A percentile compares a stretch with the other conserved stretches of the same genome.
Conservation (phyloP, 2,113 vertebrate genomes). For the Neolamprologus falcicula region DNA sequence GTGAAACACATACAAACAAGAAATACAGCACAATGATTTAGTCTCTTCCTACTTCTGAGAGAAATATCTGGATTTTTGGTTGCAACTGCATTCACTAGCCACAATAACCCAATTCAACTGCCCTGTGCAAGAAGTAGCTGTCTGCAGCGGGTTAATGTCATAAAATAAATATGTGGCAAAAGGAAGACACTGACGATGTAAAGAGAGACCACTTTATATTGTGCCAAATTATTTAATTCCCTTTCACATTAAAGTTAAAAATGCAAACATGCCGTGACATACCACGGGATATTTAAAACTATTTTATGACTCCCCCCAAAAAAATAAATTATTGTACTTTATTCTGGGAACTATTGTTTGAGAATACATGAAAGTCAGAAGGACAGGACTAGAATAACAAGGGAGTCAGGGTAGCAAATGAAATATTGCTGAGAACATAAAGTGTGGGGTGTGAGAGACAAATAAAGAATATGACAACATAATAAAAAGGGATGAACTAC, state of each 20-base stretch:
- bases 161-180: not conserved
- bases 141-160: not conserved
- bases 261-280: not conserved
- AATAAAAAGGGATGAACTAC: constrained; percentile 33
- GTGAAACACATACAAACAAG: not conserved
- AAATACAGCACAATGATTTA: not conserved
- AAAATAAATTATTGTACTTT: not conserved
- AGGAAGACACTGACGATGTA: not conserved
- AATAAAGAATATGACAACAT: not conserved
- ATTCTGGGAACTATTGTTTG: not conserved
- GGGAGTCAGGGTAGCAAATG: not conserved
- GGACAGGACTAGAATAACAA: not conserved
- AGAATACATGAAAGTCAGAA: not conserved
- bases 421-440: not conserved
- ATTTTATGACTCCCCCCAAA: rapidly evolving
- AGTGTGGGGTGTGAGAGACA: not conserved
- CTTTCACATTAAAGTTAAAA: not conserved
- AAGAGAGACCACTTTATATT: not conserved
- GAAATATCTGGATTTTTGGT: not conserved
- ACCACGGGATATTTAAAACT: rapidly evolving
- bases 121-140: not conserved
- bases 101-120: not conserved
- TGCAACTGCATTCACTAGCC: not conserved
- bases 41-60: not conserved
- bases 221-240: not conserved